Evolutionary conservation across 2,797 vertebrate genomes (phyloP).

Genomic region (Buphagus erythrorhynchus): DNA sequence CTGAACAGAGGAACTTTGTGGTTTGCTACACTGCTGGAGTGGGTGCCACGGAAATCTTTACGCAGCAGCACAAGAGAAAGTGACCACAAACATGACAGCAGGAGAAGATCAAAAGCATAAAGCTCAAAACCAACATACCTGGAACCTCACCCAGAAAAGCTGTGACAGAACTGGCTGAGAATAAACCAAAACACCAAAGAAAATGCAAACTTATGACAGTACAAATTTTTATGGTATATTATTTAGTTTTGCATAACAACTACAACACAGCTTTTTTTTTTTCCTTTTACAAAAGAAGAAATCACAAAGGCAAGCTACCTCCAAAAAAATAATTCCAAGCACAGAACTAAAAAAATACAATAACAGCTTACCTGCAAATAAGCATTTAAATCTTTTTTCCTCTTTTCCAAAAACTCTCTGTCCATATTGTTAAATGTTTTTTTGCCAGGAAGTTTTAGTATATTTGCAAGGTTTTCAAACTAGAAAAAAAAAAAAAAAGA

Average conservation of each 20-base stretch:
- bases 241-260: neutral
- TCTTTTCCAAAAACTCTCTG: slow-evolving; percentile 95
- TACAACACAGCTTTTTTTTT: neutral
- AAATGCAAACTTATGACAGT: neutral
- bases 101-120: neutral
- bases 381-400: slow-evolving; percentile 96
- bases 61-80: neutral
- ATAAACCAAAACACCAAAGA: neutral
- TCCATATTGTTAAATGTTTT: slow-evolving; percentile 99
- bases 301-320: neutral
- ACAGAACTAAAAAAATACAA: neutral
- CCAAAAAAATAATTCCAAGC: neutral
- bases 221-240: neutral
- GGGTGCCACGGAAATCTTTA: neutral
- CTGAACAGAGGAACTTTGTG: neutral
- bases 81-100: neutral
- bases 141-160: neutral
- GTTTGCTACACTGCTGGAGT: neutral
- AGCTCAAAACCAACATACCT: neutral
- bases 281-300: neutral
- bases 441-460: slow-evolving; percentile 96
- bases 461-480: slow-evolving; percentile 93
- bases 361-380: slow-evolving; percentile 90
- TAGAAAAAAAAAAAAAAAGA: slow-evolving; percentile 62
- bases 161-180: neutral